Evolutionary conservation across 2,888 invertebrate species (phyloP).

Genomic region (Melieria omissa): DNA sequence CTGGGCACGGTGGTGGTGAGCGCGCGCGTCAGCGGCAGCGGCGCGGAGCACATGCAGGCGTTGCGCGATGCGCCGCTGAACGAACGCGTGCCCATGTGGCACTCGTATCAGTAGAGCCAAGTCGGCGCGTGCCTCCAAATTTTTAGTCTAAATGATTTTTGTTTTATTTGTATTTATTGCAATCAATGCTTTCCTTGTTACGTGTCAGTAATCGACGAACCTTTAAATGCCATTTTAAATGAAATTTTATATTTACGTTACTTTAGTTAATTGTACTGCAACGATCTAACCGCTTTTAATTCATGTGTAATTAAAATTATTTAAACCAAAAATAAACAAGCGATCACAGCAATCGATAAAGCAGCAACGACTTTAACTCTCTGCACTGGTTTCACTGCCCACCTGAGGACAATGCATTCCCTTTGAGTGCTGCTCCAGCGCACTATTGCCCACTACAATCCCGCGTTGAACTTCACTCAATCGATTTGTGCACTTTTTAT

Average conservation of each 20-base stretch:
- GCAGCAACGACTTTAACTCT: no score
- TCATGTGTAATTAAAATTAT: neutral
- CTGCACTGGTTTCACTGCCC: neutral
- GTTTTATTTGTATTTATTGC: neutral
- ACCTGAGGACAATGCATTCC: neutral
- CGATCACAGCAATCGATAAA: no score
- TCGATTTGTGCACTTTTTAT: neutral
- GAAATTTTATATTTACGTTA: no score
- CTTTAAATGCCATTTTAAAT: neutral
- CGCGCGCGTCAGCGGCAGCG: conserved; percentile 43
- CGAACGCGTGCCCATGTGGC: conserved; percentile 63
- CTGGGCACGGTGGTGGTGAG: conserved; percentile 62
- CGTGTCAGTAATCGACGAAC: neutral
- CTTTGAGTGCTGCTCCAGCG: neutral
- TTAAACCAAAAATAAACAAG: conserved; percentile 1
- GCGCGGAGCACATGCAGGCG: conserved; percentile 58
- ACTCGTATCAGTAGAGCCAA: conserved; percentile 59
- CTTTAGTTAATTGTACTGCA: no score
- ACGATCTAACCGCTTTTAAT: no score
- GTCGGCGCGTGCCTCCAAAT: neutral
- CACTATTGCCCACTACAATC: neutral
- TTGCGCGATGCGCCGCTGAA: conserved; percentile 54
- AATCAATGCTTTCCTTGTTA: neutral
- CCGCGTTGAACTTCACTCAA: neutral
- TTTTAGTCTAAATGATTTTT: neutral